Base-by-base conservation (phyloP, 2,888 invertebrate genomes). In the Spilarctia lutea region DNA sequence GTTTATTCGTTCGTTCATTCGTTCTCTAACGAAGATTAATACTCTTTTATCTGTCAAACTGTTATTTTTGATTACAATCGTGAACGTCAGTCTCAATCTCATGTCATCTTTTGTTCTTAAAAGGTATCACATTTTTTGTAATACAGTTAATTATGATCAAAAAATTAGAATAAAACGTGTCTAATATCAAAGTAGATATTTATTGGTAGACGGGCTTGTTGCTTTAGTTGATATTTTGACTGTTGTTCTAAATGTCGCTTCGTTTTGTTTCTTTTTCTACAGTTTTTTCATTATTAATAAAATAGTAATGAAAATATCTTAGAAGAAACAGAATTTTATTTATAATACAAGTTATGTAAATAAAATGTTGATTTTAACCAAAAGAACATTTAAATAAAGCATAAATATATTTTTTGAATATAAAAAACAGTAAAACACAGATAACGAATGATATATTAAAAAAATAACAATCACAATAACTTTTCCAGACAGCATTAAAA, bases 11-110 rank as follows among this genome's bases (percentile, higher is more conserved):
- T 82, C 84, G 81, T 63, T 75, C 75, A 71, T 75, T 75, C 56
- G 65, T 72, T 75, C 60, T 68, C 76, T 84, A 86, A 86, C 81
- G 80, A 87, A 84, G 86, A 87, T 87, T 84, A 85, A 87, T 87
- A 80, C 63, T 60, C 52, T 67, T 69, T 78, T 81, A 85, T 87
- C 82, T 79, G 80, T 86, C 87, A 81, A 71, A 27, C 48, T 69
- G 84, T 83, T 83, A 84, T 83, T 77, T 70, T 63, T 75, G 78
- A 82, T 83, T 81, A 74, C 79, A 80, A 79, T 80, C 63, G 52
- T 35, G 74, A 69, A 73, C 48, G 52, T 68, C 78, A 71, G 73
- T 33, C 45, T 52, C 11, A 39, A 20, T 65, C 56, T n/a, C 24
- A 27, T 33, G 65, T 52, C 65, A 78, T 81, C 78, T 77, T 77